Evolutionary conservation across 1,140 invertebrate genomes (phyloP).

Genomic region (Drosophila sulfurigaster): DNA sequence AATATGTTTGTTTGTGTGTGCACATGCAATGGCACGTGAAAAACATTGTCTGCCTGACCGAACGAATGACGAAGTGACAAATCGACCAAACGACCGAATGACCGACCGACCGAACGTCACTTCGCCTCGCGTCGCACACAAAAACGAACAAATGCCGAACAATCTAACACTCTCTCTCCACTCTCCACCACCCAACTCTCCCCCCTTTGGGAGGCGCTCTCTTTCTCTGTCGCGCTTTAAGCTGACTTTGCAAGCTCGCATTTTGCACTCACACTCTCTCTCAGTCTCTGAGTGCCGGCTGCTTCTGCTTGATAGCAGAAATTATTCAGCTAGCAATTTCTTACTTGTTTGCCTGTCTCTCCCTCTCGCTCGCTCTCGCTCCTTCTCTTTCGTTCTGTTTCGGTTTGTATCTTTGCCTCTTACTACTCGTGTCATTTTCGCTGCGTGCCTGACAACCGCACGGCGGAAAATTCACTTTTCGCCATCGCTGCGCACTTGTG

Average conservation of each 20-base stretch:
- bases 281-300: slow-evolving; percentile 4
- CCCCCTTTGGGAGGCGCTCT: neutral
- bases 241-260: slow-evolving; percentile 28
- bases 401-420: neutral
- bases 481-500: slow-evolving; percentile 81
- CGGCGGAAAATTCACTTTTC: slow-evolving; percentile 82
- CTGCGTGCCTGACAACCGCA: slow-evolving; percentile 67
- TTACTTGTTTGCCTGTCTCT: slow-evolving; percentile 30
- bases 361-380: neutral
- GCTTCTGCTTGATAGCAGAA: slow-evolving; percentile 35
- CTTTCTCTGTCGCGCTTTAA: slow-evolving; percentile 37
- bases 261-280: slow-evolving; percentile 16
- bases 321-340: slow-evolving; percentile 71
- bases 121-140: neutral
- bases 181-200: neutral
- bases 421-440: slow-evolving; percentile 39
- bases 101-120: slow-evolving; percentile 12
- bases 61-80: slow-evolving; percentile 24
- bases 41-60: slow-evolving; percentile 71
- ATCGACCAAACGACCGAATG: slow-evolving; percentile 40
- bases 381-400: neutral
- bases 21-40: slow-evolving; percentile 77
- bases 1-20: slow-evolving; percentile 29
- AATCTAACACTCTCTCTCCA: slow-evolving; percentile 15
- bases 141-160: slow-evolving; percentile 5